phyloP scores from a whole-genome alignment of 2,113 vertebrate genomes.

The Ornithorhynchus anatinus region DNA sequence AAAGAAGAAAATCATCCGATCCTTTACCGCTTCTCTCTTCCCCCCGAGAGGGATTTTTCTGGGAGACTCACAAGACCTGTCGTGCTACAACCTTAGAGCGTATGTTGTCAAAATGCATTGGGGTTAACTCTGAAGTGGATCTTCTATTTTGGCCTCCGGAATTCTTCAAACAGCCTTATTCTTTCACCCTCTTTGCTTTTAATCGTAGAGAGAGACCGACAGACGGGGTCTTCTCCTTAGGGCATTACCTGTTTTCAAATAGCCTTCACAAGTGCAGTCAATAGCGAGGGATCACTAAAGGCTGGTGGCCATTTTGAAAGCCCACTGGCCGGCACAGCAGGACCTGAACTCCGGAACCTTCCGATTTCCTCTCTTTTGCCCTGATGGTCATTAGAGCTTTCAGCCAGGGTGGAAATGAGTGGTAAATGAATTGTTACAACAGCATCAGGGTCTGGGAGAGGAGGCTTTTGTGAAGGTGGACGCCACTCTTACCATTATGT shows the following conservation, averaged over 20 bases:
- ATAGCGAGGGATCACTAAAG: neutral
- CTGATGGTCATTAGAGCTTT: neutral
- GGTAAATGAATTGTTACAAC: conserved; percentile 49
- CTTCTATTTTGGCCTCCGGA: conserved; percentile 45
- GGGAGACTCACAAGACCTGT: conserved; percentile 32
- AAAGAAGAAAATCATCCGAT: neutral
- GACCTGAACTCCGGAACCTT: neutral
- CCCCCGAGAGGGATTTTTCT: neutral
- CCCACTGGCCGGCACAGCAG: neutral
- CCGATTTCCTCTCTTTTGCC: neutral
- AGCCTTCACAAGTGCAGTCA: conserved; percentile 20
- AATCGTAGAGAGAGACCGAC: neutral
- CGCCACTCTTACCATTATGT: conserved; percentile 34
- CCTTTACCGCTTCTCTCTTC: neutral
- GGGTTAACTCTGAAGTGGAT: conserved; percentile 47
- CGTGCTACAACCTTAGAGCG: conserved; percentile 24
- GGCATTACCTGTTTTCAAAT: conserved; percentile 17
- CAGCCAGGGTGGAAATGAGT: conserved; percentile 24
- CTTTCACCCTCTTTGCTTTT: neutral
- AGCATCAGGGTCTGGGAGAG: conserved; percentile 12
- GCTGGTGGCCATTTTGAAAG: conserved; percentile 20
- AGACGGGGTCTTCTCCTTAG: neutral
- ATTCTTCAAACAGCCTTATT: conserved; percentile 5
- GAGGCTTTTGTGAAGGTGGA: conserved; percentile 32
- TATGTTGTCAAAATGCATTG: conserved; percentile 28